Percentiles rank a stretch among this genome's conserved stretches.
These are phyloP conservation scores for Chelonus formosanus DNA, from an alignment of 2,888 invertebrate species.

Conservation along the genomic window DNA sequence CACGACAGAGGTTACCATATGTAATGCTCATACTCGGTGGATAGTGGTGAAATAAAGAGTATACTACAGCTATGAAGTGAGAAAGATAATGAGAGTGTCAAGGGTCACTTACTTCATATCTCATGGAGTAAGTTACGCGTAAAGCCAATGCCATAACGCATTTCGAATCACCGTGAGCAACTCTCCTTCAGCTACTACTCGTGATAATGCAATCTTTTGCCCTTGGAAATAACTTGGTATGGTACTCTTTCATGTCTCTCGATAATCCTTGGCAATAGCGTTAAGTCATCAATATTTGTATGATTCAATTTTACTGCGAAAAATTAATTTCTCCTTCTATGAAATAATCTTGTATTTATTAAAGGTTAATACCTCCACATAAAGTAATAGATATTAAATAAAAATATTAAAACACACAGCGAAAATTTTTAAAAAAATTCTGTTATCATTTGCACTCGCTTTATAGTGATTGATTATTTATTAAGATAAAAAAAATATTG, in stretches of 20 bases:
- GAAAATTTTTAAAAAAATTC: too few species aligned
- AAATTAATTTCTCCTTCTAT: not conserved
- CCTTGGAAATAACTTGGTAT: slow-evolving; percentile 36
- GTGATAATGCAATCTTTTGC: not conserved
- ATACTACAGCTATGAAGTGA: slow-evolving; percentile 25
- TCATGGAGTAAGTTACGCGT: slow-evolving; percentile 45
- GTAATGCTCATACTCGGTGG: not conserved
- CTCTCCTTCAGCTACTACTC: slow-evolving; percentile 1
- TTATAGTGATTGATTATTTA: too few species aligned
- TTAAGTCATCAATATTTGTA: slow-evolving; percentile 4
- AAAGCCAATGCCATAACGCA: slow-evolving; percentile 43
- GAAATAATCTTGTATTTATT: not conserved
- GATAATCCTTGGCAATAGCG: slow-evolving; percentile 6
- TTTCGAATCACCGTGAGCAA: slow-evolving; percentile 36
- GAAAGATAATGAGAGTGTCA: slow-evolving; percentile 39
- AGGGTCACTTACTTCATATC: slow-evolving; percentile 46
- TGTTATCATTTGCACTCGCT: too few species aligned
- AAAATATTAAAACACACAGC: too few species aligned
- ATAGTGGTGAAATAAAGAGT: slow-evolving; percentile 12
- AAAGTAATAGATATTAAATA: too few species aligned
- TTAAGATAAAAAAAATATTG: too few species aligned
- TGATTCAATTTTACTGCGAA: not conserved
- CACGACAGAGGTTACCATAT: not conserved
- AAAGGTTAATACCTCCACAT: too few species aligned
- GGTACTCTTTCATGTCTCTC: slow-evolving; percentile 33